Evolutionary conservation across 35 echinoderm and acorn worm genomes (phyloP).

Genomic region (Chiridota heheva): DNA sequence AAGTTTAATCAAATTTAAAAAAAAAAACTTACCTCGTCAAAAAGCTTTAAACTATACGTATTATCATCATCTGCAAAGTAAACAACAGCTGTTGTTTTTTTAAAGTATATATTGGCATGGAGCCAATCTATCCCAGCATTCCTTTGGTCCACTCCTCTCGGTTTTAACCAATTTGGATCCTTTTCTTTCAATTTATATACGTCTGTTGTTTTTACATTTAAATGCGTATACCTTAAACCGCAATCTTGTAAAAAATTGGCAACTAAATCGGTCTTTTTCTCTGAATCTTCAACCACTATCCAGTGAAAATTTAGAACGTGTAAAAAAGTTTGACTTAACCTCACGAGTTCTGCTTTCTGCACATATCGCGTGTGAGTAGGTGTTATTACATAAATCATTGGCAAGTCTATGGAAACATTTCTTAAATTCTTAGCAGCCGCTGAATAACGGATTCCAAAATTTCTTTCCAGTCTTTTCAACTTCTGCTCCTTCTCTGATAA

Average conservation of each 20-base stretch:
- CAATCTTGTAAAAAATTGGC: conserved; percentile 66
- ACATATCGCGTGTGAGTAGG: conserved; percentile 89
- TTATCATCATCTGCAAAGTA: conserved; percentile 99
- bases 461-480: too few species aligned
- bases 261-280: conserved; percentile 63
- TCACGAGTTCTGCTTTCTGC: conserved; percentile 93
- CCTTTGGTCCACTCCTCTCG: conserved; percentile 91
- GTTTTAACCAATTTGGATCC: conserved; percentile 82
- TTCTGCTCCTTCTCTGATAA: too few species aligned
- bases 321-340: conserved; percentile 70
- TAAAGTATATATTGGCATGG: conserved; percentile 36
- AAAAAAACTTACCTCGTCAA: conserved; percentile 91
- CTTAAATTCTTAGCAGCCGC: too few species aligned
- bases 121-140: conserved; percentile 91
- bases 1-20: too few species aligned
- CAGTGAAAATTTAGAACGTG: conserved; percentile 85
- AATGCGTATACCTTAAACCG: conserved; percentile 79
- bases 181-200: conserved; percentile 64
- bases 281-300: conserved; percentile 86
- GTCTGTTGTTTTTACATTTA: conserved; percentile 69
- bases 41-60: conserved; percentile 83
- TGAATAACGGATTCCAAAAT: too few species aligned
- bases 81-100: conserved; percentile 57
- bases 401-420: too few species aligned
- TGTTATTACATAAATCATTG: conserved; percentile 83